A percentile compares a stretch with the other conserved stretches of the same genome.
Conservation (phyloP, 2,797 vertebrate genomes). For the Zenarchopterus dispar region DNA sequence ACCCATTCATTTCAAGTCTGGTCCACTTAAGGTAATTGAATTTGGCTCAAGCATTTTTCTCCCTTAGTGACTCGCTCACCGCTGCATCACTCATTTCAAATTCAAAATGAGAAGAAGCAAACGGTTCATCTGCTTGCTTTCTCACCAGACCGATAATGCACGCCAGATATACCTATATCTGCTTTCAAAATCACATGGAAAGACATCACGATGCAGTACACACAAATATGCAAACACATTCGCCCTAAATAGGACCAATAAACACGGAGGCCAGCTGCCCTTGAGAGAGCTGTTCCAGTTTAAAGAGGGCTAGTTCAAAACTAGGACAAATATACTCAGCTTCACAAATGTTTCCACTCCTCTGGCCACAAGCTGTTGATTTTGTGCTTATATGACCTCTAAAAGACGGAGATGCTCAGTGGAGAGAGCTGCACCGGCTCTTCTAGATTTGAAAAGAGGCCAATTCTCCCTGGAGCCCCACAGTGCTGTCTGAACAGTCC, state of each 20-base stretch:
- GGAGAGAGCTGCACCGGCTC: not conserved
- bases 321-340: conserved; percentile 70
- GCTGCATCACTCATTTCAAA: conserved; percentile 46
- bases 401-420: conserved; percentile 27
- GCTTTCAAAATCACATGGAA: conserved; percentile 42
- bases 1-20: conserved; percentile 62
- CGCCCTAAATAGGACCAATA: conserved; percentile 45
- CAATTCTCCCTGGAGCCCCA: not conserved
- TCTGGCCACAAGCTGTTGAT: conserved; percentile 33
- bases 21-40: conserved; percentile 79
- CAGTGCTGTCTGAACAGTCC: not conserved
- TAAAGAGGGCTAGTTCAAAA: conserved; percentile 48
- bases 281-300: conserved; percentile 50
- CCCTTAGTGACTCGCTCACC: conserved; percentile 28
- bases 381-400: conserved; percentile 42
- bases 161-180: conserved; percentile 20
- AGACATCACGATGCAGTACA: conserved; percentile 32
- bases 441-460: conserved; percentile 14
- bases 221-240: conserved; percentile 24
- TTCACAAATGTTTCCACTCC: conserved; percentile 15
- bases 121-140: conserved; percentile 24
- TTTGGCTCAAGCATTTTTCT: conserved; percentile 68
- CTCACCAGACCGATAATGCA: conserved; percentile 28
- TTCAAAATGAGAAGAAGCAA: conserved; percentile 44
- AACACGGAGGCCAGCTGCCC: conserved; percentile 58